Percentiles rank a stretch among this genome's conserved stretches.
These are phyloP conservation scores for Cremastinae sp. DNA, from an alignment of 2,888 invertebrate genomes.

Conservation along the genomic window DNA sequence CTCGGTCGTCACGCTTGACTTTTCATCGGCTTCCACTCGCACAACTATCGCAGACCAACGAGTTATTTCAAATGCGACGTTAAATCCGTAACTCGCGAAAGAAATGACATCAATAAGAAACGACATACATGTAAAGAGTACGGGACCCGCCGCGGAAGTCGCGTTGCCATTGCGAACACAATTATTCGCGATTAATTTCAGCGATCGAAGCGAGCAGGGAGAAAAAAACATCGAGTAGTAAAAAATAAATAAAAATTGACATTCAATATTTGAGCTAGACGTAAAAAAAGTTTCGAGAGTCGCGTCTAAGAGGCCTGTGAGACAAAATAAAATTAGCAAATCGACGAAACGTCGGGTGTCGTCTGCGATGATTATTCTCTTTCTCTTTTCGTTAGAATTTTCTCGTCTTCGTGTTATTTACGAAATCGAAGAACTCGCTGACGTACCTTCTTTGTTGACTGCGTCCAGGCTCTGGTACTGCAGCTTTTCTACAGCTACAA, in stretches of 20 bases:
- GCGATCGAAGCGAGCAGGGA: background rate
- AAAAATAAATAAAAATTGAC: conserved; percentile 2
- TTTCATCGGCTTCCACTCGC: conserved; percentile 78
- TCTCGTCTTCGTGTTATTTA: background rate
- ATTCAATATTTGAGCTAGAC: background rate
- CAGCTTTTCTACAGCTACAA: conserved; percentile 82
- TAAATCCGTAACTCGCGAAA: conserved; percentile 3
- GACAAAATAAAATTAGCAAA: conserved; percentile 10
- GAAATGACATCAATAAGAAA: conserved; percentile 4
- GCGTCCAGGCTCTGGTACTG: conserved; percentile 86
- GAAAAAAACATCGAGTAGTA: background rate
- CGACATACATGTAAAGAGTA: background rate
- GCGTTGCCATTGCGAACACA: conserved; percentile 15
- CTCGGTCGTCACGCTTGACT: conserved; percentile 70
- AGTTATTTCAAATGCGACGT: conserved; percentile 76
- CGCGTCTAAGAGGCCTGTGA: conserved; percentile 23
- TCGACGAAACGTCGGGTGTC: background rate
- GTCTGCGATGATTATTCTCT: background rate
- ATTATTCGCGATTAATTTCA: conserved; percentile 1
- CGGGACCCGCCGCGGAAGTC: background rate
- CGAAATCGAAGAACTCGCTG: conserved; percentile 51
- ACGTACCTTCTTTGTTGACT: conserved; percentile 85
- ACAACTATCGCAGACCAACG: conserved; percentile 79
- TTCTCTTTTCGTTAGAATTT: background rate
- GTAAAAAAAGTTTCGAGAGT: conserved; percentile 21